phyloP scores from a whole-genome alignment of 1,140 invertebrate genomes.

The Temnothorax nylanderi region DNA sequence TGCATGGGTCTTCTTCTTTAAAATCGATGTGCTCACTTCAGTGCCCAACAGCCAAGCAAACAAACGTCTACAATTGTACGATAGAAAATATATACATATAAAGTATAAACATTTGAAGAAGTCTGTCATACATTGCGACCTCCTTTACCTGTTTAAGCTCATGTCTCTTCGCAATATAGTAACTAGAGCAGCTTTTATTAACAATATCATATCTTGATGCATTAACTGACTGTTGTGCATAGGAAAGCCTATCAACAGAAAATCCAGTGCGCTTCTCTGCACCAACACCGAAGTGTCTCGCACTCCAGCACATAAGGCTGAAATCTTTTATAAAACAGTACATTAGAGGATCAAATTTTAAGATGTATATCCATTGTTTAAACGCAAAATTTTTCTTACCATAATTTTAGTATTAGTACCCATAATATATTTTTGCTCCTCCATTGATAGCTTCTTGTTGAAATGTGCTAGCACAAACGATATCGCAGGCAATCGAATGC shows the following conservation, averaged over 20 bases:
- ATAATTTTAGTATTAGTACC: constrained; percentile 94
- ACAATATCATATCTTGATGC: constrained; percentile 90
- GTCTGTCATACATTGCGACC: not conserved
- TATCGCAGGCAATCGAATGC: constrained; percentile 94
- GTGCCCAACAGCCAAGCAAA: constrained; percentile 94
- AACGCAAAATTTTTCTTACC: constrained; percentile 85
- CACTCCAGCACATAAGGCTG: constrained; percentile 90
- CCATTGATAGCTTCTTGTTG: constrained; percentile 93
- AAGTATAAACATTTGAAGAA: constrained; percentile 15
- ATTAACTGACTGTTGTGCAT: constrained; percentile 93
- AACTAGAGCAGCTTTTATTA: constrained; percentile 93
- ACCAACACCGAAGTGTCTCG: constrained; percentile 94
- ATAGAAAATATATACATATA: constrained; percentile 32
- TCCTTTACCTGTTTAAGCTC: constrained; percentile 92
- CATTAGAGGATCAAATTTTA: constrained; percentile 12
- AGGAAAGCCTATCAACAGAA: constrained; percentile 94
- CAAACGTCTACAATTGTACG: constrained; percentile 87
- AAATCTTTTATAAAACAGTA: constrained; percentile 83
- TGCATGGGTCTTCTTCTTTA: constrained; percentile 83
- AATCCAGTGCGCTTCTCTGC: constrained; percentile 94
- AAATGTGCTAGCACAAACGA: constrained; percentile 94
- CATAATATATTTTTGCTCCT: constrained; percentile 95
- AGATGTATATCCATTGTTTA: not conserved
- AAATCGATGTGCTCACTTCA: constrained; percentile 88
- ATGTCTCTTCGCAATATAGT: constrained; percentile 96